phyloP scores from a whole-genome alignment of 2,113 vertebrate species.

The Monarcha castaneiventris region DNA sequence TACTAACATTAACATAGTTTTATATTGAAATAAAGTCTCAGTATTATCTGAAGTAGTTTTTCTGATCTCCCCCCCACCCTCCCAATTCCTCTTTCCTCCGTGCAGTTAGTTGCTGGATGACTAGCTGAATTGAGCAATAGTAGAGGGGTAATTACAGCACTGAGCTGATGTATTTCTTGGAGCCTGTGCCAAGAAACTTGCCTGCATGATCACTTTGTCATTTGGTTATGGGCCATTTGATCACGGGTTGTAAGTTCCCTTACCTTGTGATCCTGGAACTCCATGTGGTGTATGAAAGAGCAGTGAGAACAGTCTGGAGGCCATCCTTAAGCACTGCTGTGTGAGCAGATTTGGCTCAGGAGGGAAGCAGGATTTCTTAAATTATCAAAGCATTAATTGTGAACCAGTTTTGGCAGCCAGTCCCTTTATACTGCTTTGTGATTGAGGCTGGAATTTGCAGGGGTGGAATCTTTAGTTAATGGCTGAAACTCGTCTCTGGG shows the following conservation, averaged over 20 bases:
- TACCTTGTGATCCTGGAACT: background rate
- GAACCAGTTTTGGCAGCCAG: background rate
- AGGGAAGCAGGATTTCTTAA: background rate
- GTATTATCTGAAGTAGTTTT: background rate
- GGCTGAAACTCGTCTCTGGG: background rate
- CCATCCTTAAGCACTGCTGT: background rate
- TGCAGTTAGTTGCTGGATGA: background rate
- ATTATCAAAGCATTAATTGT: background rate
- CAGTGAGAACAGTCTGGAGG: background rate
- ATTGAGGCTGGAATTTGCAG: background rate
- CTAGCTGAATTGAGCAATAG: background rate
- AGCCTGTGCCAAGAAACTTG: background rate
- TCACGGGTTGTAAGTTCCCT: background rate
- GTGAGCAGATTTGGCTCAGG: background rate
- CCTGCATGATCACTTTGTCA: background rate
- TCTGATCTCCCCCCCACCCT: fast-evolving
- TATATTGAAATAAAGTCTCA: background rate
- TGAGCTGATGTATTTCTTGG: background rate
- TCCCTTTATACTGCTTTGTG: background rate
- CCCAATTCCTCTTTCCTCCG: background rate
- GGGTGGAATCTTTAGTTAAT: background rate
- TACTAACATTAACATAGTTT: background rate
- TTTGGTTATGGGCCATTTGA: background rate
- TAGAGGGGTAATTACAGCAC: background rate
- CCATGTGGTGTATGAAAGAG: background rate